Conservation (phyloP, 2,888 invertebrate genomes). For the Troides helena region DNA sequence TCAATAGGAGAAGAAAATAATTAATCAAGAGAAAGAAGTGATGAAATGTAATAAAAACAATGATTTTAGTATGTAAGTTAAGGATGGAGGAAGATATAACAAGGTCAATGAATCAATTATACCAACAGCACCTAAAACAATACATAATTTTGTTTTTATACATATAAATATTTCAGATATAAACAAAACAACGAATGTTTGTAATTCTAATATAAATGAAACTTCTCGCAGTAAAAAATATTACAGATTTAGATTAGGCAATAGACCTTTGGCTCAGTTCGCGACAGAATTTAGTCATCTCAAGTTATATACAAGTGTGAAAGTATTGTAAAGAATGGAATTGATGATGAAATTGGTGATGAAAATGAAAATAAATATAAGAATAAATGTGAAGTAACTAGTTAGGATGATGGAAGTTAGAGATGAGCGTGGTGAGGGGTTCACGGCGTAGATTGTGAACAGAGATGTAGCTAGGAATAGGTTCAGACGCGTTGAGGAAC, state of each 20-base stretch:
- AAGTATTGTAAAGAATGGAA: conserved; percentile 17
- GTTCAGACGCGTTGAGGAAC: conserved; percentile 59
- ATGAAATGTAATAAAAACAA: too few relatives aligned
- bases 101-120: too few relatives aligned
- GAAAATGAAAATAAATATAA: conserved; percentile 18
- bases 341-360: conserved; percentile 13
- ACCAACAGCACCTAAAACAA: too few relatives aligned
- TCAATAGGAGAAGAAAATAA: too few relatives aligned
- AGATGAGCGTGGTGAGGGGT: conserved; percentile 37
- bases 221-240: background rate
- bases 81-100: too few relatives aligned
- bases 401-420: conserved; percentile 26
- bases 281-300: conserved; percentile 27
- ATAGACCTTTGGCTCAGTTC: background rate
- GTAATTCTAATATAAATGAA: background rate
- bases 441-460: conserved; percentile 51
- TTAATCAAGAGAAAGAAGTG: too few relatives aligned
- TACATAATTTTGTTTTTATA: too few relatives aligned
- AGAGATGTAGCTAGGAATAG: conserved; percentile 56
- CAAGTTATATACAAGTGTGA: background rate
- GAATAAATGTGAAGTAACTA: conserved; percentile 23
- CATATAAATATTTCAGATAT: too few relatives aligned
- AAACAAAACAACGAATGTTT: too few relatives aligned
- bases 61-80: too few relatives aligned
- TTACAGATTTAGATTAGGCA: background rate